Conservation (phyloP, 2,888 invertebrate species). For the Linnaemya vulpina region DNA sequence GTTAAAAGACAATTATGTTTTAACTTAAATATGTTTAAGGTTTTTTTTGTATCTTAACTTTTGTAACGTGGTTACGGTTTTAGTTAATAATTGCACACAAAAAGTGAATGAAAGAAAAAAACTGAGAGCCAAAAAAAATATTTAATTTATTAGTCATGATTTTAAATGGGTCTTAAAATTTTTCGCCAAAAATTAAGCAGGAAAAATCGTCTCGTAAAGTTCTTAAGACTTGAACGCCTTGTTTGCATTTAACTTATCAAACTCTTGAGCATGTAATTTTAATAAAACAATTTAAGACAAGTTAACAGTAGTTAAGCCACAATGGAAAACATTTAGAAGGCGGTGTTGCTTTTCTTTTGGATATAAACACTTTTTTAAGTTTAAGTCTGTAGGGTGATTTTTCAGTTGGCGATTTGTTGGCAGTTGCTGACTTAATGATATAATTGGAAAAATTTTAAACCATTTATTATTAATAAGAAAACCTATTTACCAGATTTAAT, state of each 20-base stretch:
- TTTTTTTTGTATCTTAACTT: neutral
- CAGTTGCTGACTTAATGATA: no score
- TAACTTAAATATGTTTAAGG: constrained; percentile 25
- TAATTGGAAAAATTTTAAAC: no score
- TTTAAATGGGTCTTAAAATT: constrained; percentile 56
- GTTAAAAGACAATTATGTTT: constrained; percentile 63
- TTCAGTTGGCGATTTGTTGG: neutral
- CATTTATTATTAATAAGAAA: no score
- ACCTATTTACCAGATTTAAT: no score
- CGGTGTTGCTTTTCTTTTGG: constrained; percentile 18
- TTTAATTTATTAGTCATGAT: constrained; percentile 68
- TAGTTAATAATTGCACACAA: constrained; percentile 20
- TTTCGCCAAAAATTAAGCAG: neutral
- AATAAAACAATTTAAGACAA: neutral
- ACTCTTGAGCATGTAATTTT: neutral
- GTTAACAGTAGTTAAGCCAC: neutral
- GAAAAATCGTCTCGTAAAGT: constrained; percentile 7
- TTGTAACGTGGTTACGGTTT: constrained; percentile 14
- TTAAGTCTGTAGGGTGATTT: neutral
- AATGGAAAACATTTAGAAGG: constrained; percentile 2
- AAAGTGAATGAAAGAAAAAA: constrained; percentile 1
- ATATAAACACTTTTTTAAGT: neutral
- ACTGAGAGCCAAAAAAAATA: constrained; percentile 1
- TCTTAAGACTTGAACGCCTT: constrained; percentile 58
- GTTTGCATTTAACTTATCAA: constrained; percentile 42